Evolutionary conservation across 2,797 vertebrate species (phyloP), one percentile per base, ranked within the genome.

Genomic region (Schizopygopsis malacanthus): DNA sequence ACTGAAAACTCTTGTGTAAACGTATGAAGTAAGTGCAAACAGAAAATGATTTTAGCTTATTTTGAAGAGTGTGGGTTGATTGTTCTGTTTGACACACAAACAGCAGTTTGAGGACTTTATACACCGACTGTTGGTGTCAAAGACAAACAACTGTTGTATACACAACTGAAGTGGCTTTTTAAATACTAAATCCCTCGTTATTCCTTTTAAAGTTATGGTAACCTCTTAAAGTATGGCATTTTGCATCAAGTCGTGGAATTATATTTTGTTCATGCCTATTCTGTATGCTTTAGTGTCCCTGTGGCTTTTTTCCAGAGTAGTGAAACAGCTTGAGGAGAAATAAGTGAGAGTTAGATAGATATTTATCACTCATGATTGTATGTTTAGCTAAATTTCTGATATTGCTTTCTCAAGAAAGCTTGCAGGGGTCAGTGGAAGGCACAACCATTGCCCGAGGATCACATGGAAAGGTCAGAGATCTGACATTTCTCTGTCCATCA

Each of bases 381-480:
- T 67, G 84, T 75, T 76, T 4, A 61, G 33, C 43, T 39, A 25
- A 28, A 25, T 69, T 37, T 59, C 69, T 72, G 63, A 86, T 86
- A 65, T 56, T 65, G 25, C 70, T 81, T 83, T 67, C 15, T 59
- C 12, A 47, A 56, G 3, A 59, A 78, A 71, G 52, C 89, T 90
- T 83, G 70, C 90, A 91, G 50, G 72, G 67, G 85, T 47, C 54
- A 12, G 43, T 41, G 83, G 85, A 90, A 82, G 82, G 69, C 82
- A 89, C 81, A 86, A 81, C 88, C 8, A 37, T 80, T 69, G 88
- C 94, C 94, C 15, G 89, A 85, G 16, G 94, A 93, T 93, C 90
- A 86, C 67, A 88, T 90, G 70, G 50, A 94, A 95, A 95, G 94
- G 94, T 94, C 92, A 93, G 92, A 95, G 93, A 92, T 92, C 93